Conservation (phyloP, 2,113 vertebrate genomes). For the Odocoileus virginianus region DNA sequence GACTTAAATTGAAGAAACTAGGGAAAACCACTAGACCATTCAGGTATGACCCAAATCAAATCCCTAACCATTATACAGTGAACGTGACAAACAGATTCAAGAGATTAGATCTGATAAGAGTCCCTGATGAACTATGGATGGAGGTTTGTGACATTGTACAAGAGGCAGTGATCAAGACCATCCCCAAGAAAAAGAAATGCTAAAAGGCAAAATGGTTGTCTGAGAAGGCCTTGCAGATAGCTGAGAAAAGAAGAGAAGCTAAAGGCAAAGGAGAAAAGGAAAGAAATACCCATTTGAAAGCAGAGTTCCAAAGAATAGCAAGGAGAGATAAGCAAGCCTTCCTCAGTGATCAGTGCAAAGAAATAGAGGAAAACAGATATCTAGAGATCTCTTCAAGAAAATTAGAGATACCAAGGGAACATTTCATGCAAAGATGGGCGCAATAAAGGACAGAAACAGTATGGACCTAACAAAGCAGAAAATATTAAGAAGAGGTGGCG, state of each 20-base stretch:
- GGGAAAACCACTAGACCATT: background rate
- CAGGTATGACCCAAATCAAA: background rate
- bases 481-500: background rate
- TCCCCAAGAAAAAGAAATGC: background rate
- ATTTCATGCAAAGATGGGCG: background rate
- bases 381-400: background rate
- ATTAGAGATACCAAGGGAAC: background rate
- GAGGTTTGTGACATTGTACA: background rate
- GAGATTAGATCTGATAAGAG: background rate
- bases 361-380: background rate
- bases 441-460: background rate
- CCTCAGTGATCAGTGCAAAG: background rate
- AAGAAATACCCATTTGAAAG: background rate
- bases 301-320: background rate
- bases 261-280: background rate
- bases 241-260: background rate
- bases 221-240: background rate
- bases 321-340: background rate
- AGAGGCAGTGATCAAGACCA: background rate
- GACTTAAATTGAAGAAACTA: background rate
- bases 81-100: background rate
- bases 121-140: background rate
- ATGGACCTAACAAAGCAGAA: background rate
- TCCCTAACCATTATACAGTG: background rate
- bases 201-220: background rate